A percentile compares a stretch with the other conserved stretches of the same genome.
phyloP scores from a whole-genome alignment of 2,797 vertebrate genomes.

The Macropodus opercularis region DNA sequence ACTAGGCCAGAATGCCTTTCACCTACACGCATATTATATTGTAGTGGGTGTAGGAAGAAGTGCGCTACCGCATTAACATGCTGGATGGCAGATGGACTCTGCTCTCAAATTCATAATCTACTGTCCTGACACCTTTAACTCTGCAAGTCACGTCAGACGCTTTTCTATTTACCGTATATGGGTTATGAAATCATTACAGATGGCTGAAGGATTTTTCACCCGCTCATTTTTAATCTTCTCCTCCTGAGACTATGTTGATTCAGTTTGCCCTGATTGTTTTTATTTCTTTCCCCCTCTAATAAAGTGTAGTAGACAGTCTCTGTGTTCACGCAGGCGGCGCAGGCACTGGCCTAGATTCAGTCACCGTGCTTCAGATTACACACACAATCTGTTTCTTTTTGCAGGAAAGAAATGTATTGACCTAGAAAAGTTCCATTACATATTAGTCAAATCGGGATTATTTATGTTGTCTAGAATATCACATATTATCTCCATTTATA shows the following conservation, averaged over 20 bases:
- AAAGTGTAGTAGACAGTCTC: constrained; percentile 24
- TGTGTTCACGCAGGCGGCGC: neutral
- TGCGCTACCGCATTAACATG: neutral
- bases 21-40: neutral
- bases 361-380: constrained; percentile 25
- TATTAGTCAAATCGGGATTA: constrained; percentile 23
- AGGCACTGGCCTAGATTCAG: constrained; percentile 59
- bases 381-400: constrained; percentile 30
- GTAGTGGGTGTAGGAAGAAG: neutral
- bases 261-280: constrained; percentile 67
- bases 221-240: constrained; percentile 55
- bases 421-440: constrained; percentile 45
- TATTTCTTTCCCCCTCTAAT: constrained; percentile 32
- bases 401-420: constrained; percentile 44
- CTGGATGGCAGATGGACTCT: constrained; percentile 18
- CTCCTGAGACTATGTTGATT: constrained; percentile 63
- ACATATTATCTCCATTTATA: neutral
- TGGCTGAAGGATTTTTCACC: constrained; percentile 53
- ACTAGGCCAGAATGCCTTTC: constrained; percentile 5
- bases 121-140: constrained; percentile 18
- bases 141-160: constrained; percentile 7
- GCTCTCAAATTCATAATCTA: constrained; percentile 7
- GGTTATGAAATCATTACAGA: constrained; percentile 66
- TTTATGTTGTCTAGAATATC: constrained; percentile 1
- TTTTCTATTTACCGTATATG: constrained; percentile 47